Evolutionary conservation across 2,113 vertebrate species (phyloP).

Genomic region (Alectura lathami): DNA sequence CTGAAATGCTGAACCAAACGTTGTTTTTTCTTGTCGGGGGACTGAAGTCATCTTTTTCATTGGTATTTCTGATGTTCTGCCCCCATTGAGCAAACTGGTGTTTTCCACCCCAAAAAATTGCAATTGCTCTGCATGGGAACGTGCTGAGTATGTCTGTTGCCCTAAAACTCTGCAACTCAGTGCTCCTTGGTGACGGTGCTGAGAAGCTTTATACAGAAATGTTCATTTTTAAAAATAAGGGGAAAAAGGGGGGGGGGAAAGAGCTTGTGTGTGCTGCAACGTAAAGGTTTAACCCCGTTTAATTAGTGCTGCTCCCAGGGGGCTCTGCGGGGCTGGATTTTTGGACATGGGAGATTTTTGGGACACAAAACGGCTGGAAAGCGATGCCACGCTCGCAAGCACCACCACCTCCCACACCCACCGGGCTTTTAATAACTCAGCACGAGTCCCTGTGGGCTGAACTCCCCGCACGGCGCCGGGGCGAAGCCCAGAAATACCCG

Average conservation of each 20-base stretch:
- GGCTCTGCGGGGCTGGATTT: background rate
- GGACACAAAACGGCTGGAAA: background rate
- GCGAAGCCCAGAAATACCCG: background rate
- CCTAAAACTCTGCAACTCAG: background rate
- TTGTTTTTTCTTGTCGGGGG: background rate
- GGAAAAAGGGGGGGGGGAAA: background rate
- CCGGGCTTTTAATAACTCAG: background rate
- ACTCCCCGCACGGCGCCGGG: background rate
- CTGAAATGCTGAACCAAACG: background rate
- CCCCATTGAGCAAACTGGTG: background rate
- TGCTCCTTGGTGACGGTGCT: background rate
- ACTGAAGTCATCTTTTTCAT: background rate
- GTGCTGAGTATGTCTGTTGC: background rate
- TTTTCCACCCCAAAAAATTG: background rate
- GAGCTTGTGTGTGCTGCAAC: background rate
- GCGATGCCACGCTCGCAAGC: background rate
- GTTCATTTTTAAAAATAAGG: background rate
- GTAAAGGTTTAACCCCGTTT: background rate
- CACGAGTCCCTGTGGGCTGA: background rate
- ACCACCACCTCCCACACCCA: background rate
- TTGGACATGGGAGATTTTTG: background rate
- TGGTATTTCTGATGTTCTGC: background rate
- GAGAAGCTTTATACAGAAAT: background rate
- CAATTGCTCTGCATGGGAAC: background rate
- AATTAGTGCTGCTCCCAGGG: no score